phyloP scores from a whole-genome alignment of 2,888 invertebrate genomes.

The Mechanitis messenoides region DNA sequence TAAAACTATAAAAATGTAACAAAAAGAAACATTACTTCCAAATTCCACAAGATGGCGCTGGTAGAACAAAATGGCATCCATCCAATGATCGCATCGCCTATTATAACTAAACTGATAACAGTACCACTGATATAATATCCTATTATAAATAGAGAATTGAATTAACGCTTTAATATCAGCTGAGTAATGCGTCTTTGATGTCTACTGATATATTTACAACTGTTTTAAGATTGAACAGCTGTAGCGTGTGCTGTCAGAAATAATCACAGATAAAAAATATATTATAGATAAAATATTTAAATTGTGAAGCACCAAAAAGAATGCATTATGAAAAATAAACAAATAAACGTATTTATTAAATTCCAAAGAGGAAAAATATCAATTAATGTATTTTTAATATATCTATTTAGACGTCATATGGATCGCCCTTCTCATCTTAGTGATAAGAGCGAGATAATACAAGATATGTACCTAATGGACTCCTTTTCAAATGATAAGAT shows the following conservation, averaged over 20 bases:
- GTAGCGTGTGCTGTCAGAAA: too few relatives aligned
- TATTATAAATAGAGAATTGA: conserved; percentile 20
- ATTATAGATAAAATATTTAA: too few relatives aligned
- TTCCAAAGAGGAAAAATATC: conserved; percentile 8
- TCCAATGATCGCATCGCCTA: conserved; percentile 2
- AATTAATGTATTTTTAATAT: conserved; percentile 34
- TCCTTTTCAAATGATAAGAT: conserved; percentile 55
- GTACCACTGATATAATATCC: conserved; percentile 5
- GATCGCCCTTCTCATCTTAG: conserved; percentile 44
- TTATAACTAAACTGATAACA: conserved; percentile 5
- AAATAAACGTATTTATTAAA: too few relatives aligned
- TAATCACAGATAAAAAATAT: too few relatives aligned
- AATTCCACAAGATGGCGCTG: conserved; percentile 4
- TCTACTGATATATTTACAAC: too few relatives aligned
- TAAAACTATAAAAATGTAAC: too few relatives aligned
- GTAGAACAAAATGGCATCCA: too few relatives aligned
- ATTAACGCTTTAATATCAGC: conserved; percentile 6
- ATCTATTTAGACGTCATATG: conserved; percentile 49
- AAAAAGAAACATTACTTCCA: too few relatives aligned
- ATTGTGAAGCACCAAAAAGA: too few relatives aligned
- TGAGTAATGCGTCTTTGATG: too few relatives aligned
- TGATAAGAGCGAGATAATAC: conserved; percentile 54
- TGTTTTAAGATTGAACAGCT: too few relatives aligned
- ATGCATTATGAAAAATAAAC: too few relatives aligned
- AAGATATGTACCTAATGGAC: conserved; percentile 58